Percentiles rank a stretch among this genome's conserved stretches.
Evolutionary conservation across 2,113 vertebrate genomes (phyloP).

Genomic region (Tapirus terrestris): DNA sequence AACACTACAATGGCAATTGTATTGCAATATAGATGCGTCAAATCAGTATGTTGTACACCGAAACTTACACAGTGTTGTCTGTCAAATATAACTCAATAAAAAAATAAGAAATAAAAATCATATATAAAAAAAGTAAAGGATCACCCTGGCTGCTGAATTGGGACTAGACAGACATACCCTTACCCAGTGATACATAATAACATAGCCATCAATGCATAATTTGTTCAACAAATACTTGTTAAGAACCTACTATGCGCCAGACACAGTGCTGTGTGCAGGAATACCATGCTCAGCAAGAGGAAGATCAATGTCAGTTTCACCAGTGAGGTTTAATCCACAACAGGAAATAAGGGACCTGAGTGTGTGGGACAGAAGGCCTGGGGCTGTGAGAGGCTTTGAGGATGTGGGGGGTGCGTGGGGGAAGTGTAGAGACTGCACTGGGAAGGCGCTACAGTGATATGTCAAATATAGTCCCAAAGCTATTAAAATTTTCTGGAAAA

Average conservation of each 20-base stretch:
- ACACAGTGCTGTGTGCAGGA: background rate
- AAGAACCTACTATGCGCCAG: background rate
- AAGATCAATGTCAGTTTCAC: background rate
- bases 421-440: rapidly evolving
- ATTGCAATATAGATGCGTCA: no score
- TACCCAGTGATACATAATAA: background rate
- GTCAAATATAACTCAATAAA: no score
- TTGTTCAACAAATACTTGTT: background rate
- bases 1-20: no score
- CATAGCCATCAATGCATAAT: background rate
- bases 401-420: rapidly evolving
- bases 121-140: background rate
- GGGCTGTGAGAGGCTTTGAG: background rate
- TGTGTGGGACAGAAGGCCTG: background rate
- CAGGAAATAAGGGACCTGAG: background rate
- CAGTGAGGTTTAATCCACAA: background rate
- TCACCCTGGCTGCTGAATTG: background rate
- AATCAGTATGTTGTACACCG: no score
- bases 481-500: background rate
- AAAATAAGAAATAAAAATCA: no score
- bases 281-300: no score
- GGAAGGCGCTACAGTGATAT: background rate
- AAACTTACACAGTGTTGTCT: no score
- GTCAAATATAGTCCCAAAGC: background rate
- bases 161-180: background rate